A percentile compares a stretch with the other conserved stretches of the same genome.
Conservation (phyloP, 2,888 invertebrate genomes). For the Linhomoeus sp. region DNA sequence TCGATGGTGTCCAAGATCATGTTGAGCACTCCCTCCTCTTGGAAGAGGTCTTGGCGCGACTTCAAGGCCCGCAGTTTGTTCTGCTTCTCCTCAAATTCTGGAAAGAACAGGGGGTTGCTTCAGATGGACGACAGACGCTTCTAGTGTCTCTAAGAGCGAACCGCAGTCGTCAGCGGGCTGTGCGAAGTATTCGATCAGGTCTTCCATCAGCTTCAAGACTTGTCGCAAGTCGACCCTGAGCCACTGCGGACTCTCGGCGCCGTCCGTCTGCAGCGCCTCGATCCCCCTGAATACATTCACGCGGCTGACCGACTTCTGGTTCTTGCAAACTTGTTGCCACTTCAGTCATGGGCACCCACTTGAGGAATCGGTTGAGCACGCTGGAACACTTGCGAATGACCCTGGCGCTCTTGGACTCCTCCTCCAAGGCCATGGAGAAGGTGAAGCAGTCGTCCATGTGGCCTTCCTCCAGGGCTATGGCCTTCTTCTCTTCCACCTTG, state of each 20-base stretch:
- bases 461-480: slow-evolving; percentile 75
- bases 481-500: slow-evolving; percentile 95
- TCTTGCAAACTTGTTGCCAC: no score
- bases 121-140: no score
- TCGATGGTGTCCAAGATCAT: slow-evolving; percentile 95
- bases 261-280: slow-evolving; percentile 61
- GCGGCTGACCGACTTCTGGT: no score
- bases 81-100: slow-evolving; percentile 96
- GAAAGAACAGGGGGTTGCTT: no score
- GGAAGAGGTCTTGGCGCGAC: slow-evolving; percentile 94
- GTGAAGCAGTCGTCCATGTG: slow-evolving; percentile 99
- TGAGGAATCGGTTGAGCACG: slow-evolving; percentile 85
- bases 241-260: slow-evolving; percentile 29
- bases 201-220: slow-evolving; percentile 96
- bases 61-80: slow-evolving; percentile 79
- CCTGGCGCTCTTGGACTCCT: slow-evolving; percentile 89
- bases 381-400: slow-evolving; percentile 96
- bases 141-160: no score
- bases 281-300: slow-evolving; percentile 49
- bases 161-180: slow-evolving; percentile 96
- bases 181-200: slow-evolving; percentile 96
- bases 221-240: slow-evolving; percentile 69
- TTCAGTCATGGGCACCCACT: no score
- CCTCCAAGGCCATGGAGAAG: slow-evolving; percentile 91
- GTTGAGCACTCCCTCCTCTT: slow-evolving; percentile 92